phyloP scores from a whole-genome alignment of 2,797 vertebrate species.

The Clarias laeviceps region DNA sequence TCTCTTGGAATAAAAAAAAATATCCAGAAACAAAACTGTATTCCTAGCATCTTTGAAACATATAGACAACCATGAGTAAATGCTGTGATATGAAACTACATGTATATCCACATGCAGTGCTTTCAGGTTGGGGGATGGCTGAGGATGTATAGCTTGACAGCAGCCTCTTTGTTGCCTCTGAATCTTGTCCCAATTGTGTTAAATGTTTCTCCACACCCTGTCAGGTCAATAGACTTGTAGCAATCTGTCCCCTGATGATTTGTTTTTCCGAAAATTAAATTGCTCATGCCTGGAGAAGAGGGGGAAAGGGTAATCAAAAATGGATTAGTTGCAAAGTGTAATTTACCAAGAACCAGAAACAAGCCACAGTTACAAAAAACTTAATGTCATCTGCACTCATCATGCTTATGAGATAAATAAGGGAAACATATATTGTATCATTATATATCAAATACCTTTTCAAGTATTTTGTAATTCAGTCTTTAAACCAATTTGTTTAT shows the following conservation, averaged over 20 bases:
- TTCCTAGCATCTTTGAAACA: background rate
- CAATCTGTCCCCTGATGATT: conserved; percentile 67
- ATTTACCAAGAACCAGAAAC: conserved; percentile 65
- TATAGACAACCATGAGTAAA: background rate
- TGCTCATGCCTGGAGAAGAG: conserved; percentile 56
- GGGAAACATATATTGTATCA: background rate
- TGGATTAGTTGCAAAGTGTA: conserved; percentile 68
- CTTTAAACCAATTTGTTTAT: too few species aligned
- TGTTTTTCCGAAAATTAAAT: conserved; percentile 67
- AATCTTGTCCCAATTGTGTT: conserved; percentile 15
- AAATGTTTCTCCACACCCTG: conserved; percentile 30
- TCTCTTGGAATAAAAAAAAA: background rate
- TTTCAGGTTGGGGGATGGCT: conserved; percentile 2
- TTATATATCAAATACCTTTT: background rate
- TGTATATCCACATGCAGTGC: background rate
- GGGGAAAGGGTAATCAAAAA: conserved; percentile 53
- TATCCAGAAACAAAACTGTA: background rate
- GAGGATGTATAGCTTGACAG: conserved; percentile 24
- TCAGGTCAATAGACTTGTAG: conserved; percentile 59
- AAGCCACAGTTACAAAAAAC: conserved; percentile 3
- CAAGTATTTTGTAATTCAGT: too few species aligned
- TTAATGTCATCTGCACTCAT: conserved; percentile 12
- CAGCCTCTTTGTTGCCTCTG: conserved; percentile 19
- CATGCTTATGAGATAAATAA: conserved; percentile 14
- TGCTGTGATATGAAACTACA: background rate